A percentile compares a stretch with the other conserved stretches of the same genome.
phyloP scores from a whole-genome alignment of 1,140 invertebrate genomes.

The Chionoecetes opilio region DNA sequence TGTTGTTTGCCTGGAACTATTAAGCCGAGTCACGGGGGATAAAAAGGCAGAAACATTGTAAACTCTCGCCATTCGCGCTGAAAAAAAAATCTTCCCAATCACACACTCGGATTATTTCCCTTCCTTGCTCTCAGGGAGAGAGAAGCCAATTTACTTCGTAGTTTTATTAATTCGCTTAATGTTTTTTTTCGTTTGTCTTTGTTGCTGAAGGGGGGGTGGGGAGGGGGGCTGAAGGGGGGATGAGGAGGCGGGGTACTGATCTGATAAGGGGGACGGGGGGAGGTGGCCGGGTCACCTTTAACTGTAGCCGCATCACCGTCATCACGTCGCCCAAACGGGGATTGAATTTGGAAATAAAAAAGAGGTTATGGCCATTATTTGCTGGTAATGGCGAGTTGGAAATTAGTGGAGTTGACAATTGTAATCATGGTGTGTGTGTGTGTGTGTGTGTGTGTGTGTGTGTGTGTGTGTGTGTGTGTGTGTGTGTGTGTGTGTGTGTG shows the following conservation, averaged over 20 bases:
- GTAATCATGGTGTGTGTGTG: not conserved
- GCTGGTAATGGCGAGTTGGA: conserved; percentile 7
- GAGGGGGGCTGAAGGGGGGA: too few species aligned
- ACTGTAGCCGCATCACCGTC: not conserved
- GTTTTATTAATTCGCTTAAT: not conserved
- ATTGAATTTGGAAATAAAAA: conserved; percentile 22
- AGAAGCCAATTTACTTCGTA: conserved; percentile 20
- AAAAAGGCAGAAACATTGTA: too few species aligned
- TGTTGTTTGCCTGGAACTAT: too few species aligned
- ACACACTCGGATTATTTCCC: conserved; percentile 16
- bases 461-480: conserved; percentile 27
- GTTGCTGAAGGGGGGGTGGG: too few species aligned
- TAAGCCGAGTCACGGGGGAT: too few species aligned
- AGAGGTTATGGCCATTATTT: conserved; percentile 29
- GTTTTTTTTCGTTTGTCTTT: not conserved
- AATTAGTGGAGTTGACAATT: conserved; percentile 30
- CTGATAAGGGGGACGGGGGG: not conserved
- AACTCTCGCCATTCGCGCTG: too few species aligned
- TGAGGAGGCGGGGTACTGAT: not conserved
- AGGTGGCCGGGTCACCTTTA: not conserved
- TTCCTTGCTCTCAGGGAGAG: not conserved
- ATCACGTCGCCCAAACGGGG: not conserved
- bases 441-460: conserved; percentile 25
- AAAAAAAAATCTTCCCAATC: not conserved
- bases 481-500: not conserved